Base-by-base conservation (phyloP, 2,797 vertebrate species). In the Gymnodraco acuticeps region DNA sequence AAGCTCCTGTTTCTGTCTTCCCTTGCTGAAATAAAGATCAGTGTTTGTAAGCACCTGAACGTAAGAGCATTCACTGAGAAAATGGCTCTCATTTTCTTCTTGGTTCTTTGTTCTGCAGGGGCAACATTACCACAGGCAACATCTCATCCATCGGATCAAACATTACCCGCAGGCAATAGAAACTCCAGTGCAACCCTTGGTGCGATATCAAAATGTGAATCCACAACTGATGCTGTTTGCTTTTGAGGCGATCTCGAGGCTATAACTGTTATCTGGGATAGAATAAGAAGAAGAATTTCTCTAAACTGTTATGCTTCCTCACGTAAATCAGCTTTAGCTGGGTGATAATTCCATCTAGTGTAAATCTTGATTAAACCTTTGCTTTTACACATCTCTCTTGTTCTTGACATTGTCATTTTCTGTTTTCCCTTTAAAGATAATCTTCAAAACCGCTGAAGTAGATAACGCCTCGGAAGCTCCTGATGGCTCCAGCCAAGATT, bases 291-390 rank as follows among this genome's bases (percentile, higher is more conserved):
- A 87, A 78, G 79, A 77, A 90, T 81, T 76, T 80, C 70, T 84
- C 81, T 52, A 73, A 91, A 88, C 78, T 81, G 65, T 89, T 78
- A 82, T 87, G 67, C 69, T 80, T 80, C 73, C 56, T 88, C 82
- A 77, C 82, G 85, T 74, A 90, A 92, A 93, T 91, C 91, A 89
- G 91, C 92, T 91, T 93, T 88, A 89, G 89, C 86, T 81, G 41
- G 76, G 81, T 70, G 87, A 88, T 92, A 93, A 94, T 93, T 93
- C 90, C 88, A 85, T 90, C 74, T 90, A 79, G 75, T 84, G 47
- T 87, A 85, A 90, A 86, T 87, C 90, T 87, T 87, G 90, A 94
- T 93, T 91, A 94, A 94, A 92, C 88, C 86, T 87, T 94, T 92
- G 87, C 89, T 91, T 90, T 89, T 82, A 81, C 83, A 91, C 89